A percentile compares a stretch with the other conserved stretches of the same genome.
These are phyloP conservation scores for Microchrysa polita DNA, from an alignment of 2,888 invertebrate species.

Conservation along the genomic window DNA sequence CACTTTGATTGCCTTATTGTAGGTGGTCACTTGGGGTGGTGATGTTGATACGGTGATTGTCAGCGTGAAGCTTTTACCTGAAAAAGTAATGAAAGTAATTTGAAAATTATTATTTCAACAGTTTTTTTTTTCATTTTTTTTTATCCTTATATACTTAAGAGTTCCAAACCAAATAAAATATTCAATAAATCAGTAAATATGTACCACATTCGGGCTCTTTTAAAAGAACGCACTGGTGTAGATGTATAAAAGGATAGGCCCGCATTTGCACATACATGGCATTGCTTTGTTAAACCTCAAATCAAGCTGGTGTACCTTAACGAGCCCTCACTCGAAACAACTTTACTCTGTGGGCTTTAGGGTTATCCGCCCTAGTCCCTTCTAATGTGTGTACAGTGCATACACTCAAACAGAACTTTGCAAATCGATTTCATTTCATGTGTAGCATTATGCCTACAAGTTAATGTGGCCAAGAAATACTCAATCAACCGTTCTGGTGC, in stretches of 20 bases:
- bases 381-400: too few species aligned
- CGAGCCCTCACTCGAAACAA: slow-evolving; percentile 45
- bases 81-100: too few species aligned
- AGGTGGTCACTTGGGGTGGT: slow-evolving; percentile 96
- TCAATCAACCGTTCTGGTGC: too few species aligned
- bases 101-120: too few species aligned
- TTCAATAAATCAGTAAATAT: too few species aligned
- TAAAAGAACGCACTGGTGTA: too few species aligned
- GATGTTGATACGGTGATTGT: slow-evolving; percentile 94
- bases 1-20: slow-evolving; percentile 97
- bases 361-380: slow-evolving; percentile 35
- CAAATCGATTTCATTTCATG: slow-evolving; percentile 26
- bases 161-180: too few species aligned
- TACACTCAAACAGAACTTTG: slow-evolving; percentile 21
- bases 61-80: slow-evolving; percentile 97
- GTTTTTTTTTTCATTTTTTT: too few species aligned
- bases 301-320: slow-evolving; percentile 50
- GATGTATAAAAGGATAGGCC: slow-evolving; percentile 39
- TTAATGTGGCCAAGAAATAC: not conserved
- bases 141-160: too few species aligned
- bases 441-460: not conserved
- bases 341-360: slow-evolving; percentile 45
- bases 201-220: too few species aligned
- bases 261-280: slow-evolving; percentile 46
- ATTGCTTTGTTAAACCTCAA: slow-evolving; percentile 49